These are phyloP conservation scores for Asteroscopus sphinx DNA, from an alignment of 2,888 invertebrate species.

Conservation along the genomic window DNA sequence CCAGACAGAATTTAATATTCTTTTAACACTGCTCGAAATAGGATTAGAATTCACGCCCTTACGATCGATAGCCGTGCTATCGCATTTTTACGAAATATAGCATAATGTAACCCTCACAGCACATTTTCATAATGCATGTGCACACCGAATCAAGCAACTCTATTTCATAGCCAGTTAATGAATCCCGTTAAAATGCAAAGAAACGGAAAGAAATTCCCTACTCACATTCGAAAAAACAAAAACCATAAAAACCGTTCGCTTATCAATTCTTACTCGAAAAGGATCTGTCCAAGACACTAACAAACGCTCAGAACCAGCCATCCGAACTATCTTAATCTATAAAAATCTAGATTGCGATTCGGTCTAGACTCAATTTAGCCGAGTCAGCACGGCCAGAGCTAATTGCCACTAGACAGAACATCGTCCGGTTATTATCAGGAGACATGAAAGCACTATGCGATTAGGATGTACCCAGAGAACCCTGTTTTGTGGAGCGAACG, in stretches of 20 bases:
- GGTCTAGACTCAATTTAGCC: slow-evolving; percentile 53
- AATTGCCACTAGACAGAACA: slow-evolving; percentile 56
- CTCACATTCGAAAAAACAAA: too few relatives aligned
- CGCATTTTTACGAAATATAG: too few relatives aligned
- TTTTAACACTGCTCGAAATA: too few relatives aligned
- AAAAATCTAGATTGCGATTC: slow-evolving; percentile 55
- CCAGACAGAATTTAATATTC: too few relatives aligned
- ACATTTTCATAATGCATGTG: too few relatives aligned
- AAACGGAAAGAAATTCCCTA: background rate
- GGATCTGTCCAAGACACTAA: slow-evolving; percentile 33
- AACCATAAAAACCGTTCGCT: slow-evolving; percentile 14
- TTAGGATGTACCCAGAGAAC: slow-evolving; percentile 52
- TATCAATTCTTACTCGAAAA: slow-evolving; percentile 39
- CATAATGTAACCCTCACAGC: too few relatives aligned
- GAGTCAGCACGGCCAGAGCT: slow-evolving; percentile 47
- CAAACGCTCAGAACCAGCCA: slow-evolving; percentile 33
- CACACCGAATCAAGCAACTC: background rate
- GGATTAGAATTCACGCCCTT: too few relatives aligned
- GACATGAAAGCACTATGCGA: slow-evolving; percentile 50
- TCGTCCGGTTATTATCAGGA: slow-evolving; percentile 53
- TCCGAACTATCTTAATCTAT: slow-evolving; percentile 50
- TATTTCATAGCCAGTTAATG: background rate
- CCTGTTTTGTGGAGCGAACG: slow-evolving; percentile 26
- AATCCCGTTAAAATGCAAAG: slow-evolving; percentile 12
- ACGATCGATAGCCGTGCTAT: too few relatives aligned